A percentile compares a stretch with the other conserved stretches of the same genome.
phyloP scores from a whole-genome alignment of 1,140 invertebrate species.

The Lasioglossum albipes region DNA sequence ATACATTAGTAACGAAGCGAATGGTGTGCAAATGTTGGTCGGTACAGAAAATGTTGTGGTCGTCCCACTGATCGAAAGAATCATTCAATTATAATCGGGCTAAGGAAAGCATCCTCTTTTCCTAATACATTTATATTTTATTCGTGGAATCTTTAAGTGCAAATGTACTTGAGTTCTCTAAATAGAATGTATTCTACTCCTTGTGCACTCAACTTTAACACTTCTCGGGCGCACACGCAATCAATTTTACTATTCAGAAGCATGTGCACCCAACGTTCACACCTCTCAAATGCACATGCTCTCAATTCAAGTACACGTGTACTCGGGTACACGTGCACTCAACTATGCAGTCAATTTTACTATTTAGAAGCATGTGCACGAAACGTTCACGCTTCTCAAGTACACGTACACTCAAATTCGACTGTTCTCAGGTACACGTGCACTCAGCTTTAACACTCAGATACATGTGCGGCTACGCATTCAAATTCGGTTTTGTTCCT shows the following conservation, averaged over 20 bases:
- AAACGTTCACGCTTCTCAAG: background rate
- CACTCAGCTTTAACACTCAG: too few relatives aligned
- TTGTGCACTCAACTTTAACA: background rate
- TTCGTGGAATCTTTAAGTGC: background rate
- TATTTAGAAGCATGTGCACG: background rate
- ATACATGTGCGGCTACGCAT: background rate
- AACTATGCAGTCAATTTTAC: background rate
- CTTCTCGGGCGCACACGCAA: background rate
- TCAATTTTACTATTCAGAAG: background rate
- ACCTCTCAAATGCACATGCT: background rate
- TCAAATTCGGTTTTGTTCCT: background rate
- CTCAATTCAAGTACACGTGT: background rate
- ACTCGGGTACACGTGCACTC: background rate
- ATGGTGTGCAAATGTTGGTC: conserved; percentile 30
- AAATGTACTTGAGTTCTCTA: background rate
- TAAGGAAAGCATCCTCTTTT: background rate
- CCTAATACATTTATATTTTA: too few relatives aligned
- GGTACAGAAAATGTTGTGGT: conserved; percentile 14
- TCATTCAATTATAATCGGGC: background rate
- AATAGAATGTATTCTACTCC: background rate
- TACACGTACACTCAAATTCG: background rate
- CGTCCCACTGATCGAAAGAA: background rate
- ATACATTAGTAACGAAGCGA: conserved; percentile 45
- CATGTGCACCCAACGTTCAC: too few relatives aligned
- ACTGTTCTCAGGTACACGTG: background rate